Evolutionary conservation across 2,113 vertebrate species (phyloP), one percentile per base, ranked within the genome.

Genomic region (Perognathus longimembris): DNA sequence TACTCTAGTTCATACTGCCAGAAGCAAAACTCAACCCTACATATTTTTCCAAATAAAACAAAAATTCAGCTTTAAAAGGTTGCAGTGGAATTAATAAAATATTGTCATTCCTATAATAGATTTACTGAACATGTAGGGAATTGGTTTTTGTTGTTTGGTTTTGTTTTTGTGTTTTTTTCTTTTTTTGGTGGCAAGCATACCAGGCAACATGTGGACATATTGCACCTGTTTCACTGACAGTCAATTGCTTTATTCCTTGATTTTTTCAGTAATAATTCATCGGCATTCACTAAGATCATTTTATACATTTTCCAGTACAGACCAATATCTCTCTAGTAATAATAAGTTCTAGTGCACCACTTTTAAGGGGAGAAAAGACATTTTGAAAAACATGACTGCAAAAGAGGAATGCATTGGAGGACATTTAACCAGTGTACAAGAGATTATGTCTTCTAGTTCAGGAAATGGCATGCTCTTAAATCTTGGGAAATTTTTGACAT

Each of bases 11-110:
- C 67, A 80, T 21, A 17, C 21, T 83, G 5, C 54, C 63, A 50
- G 90, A 93, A 34, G 42, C 30, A 95, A 95, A 95, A 84, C 20
- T 81, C 24, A 89, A 85, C 14, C 50, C 21, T 73, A 89, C 15
- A 75, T 73, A 78, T 45, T 85, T 87, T 86, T n/a, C 63, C 40
- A 67, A 78, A 22, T 17, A 77, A 90, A 92, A 91, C 64, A 70
- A 76, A 89, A 50, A 1, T 70, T 94, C 20, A 71, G 21, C 36
- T 81, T 94, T 73, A 85, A 75, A 85, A 89, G 79, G 20, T 28
- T 86, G 20, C 18, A 84, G 24, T 32, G 66, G n/a, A 71, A 40
- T 83, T 21, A 34, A 36, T 66, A 79, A 36, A 88, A 42, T 63
- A 67, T 34, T 86, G 17, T 40, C 17, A 70, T 82, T 64, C 20